Conservation (phyloP, 2,888 invertebrate species). For the Tolmerus cingulatus region DNA sequence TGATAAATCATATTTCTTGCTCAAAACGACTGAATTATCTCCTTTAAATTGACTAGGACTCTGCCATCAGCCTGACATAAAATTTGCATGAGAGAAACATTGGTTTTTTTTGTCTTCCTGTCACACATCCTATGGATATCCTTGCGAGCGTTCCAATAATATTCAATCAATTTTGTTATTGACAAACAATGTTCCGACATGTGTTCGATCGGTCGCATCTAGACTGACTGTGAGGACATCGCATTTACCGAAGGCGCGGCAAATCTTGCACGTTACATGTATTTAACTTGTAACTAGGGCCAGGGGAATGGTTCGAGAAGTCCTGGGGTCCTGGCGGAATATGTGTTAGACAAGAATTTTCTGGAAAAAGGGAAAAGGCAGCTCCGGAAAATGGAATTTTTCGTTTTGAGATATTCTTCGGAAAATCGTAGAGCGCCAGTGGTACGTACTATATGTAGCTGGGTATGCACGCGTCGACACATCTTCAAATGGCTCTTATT, state of each 20-base stretch:
- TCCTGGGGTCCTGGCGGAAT: neutral
- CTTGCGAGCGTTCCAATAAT: constrained; percentile 6
- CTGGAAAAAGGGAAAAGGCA: neutral
- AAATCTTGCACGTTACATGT: neutral
- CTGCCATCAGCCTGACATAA: neutral
- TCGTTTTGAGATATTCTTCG: neutral
- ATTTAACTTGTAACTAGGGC: neutral
- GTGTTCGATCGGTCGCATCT: neutral
- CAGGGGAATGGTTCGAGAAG: neutral
- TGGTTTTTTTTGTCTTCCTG: neutral
- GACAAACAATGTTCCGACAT: constrained; percentile 21
- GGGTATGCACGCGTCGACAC: neutral
- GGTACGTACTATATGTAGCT: neutral
- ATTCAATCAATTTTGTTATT: constrained; percentile 26
- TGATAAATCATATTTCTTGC: neutral
- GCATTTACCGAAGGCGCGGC: neutral
- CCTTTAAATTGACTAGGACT: neutral
- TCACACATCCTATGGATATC: neutral
- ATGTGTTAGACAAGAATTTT: neutral
- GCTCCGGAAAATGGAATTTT: constrained; percentile 10
- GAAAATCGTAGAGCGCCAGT: neutral
- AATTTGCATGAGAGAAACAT: neutral
- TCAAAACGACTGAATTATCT: neutral
- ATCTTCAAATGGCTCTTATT: constrained; percentile 6
- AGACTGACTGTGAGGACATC: neutral